Evolutionary conservation across 2,113 vertebrate genomes (phyloP), one percentile per base, ranked within the genome.

Genomic region (Buteo buteo): DNA sequence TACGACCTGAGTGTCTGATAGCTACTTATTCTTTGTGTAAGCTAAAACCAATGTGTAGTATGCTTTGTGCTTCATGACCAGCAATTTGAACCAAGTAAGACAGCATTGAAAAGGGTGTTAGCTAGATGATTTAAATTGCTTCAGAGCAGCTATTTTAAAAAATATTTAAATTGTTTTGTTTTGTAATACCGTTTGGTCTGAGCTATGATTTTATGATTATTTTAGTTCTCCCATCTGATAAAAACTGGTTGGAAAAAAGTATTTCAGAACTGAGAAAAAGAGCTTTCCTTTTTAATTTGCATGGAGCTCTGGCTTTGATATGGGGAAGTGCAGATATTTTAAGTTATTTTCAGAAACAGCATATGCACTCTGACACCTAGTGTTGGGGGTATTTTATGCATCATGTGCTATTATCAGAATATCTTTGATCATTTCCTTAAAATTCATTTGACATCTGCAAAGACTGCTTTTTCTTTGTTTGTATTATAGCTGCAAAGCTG

Each of bases 361-460:
- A 59, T 72, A 42, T 86, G 59, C 67, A 62, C 19, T 92, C 47
- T 88, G 57, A 52, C 58, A 58, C 26, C 29, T 29, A 34, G 20
- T 89, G 14, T 84, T 94, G 15, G 5, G 55, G 31, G 5, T 42
- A 81, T 88, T 80, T 91, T 92, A 36, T 86, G 24, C 42, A 62
- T 80, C 19, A 11, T 83, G 40, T 72, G 69, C 38, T 52, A 20
- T 85, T 86, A 28, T 18, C 17, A 40, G 50, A 71, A 52, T 40
- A 32, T 66, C 38, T 93, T 96, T 92, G 47, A 95, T 95, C 1
- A 36, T 28, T 92, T 96, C 34, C 44, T 58, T 92, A 66, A 96
- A 87, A 74, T 76, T 94, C 8, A 20, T 93, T 95, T 96, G 71
- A 67, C 47, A 91, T 57, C 47, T 95, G 73, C 50, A 83, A 57